These are phyloP conservation scores for Anomalospiza imberbis DNA, from an alignment of 2,797 vertebrate genomes.

Conservation along the genomic window DNA sequence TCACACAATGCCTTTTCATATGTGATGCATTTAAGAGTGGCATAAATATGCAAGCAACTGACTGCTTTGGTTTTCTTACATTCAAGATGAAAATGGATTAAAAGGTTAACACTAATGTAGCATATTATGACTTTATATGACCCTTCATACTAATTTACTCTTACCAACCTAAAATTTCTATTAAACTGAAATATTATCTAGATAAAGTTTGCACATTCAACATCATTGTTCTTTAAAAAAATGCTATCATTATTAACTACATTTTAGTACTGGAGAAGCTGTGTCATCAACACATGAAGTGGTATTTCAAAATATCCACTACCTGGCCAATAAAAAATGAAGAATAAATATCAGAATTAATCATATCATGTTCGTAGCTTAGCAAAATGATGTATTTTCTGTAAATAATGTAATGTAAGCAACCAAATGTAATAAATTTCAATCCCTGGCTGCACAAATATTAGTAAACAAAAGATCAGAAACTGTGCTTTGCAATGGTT, in stretches of 20 bases:
- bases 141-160: background rate
- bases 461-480: background rate
- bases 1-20: background rate
- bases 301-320: background rate
- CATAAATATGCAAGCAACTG: background rate
- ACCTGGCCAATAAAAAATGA: background rate
- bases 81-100: background rate
- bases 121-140: background rate
- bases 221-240: background rate
- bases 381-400: background rate
- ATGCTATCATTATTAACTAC: background rate
- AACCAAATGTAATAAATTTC: background rate
- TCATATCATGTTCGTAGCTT: background rate
- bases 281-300: background rate
- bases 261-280: background rate
- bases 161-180: background rate
- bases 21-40: background rate
- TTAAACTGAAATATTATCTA: background rate
- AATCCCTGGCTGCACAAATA: background rate
- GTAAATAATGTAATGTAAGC: background rate
- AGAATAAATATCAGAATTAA: background rate
- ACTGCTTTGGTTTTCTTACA: background rate
- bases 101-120: background rate
- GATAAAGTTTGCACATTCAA: background rate
- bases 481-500: background rate